A percentile compares a stretch with the other conserved stretches of the same genome.
Conservation (phyloP, 2,888 invertebrate species). For the Dendrolimus pini region DNA sequence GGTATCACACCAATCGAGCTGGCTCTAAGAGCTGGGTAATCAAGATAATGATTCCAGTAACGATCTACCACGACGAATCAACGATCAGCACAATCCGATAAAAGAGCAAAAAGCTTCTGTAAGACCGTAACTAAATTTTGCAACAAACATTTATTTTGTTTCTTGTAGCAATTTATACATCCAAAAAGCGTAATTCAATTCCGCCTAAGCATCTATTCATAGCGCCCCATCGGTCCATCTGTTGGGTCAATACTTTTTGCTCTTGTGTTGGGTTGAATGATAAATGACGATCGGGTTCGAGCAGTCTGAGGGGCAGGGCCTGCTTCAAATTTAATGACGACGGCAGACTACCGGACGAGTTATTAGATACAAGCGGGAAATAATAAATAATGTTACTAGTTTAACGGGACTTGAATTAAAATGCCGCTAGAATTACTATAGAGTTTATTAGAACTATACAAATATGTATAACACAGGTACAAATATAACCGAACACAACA, state of each 20-base stretch:
- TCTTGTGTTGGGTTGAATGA: conserved; percentile 34
- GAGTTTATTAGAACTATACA: no score
- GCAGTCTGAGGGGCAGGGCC: conserved; percentile 28
- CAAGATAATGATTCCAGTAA: no score
- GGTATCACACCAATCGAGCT: no score
- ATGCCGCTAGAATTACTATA: no score
- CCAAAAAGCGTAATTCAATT: neutral
- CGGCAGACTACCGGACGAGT: neutral
- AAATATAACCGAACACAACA: no score
- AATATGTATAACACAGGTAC: no score
- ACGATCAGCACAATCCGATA: no score
- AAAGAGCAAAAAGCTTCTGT: no score
- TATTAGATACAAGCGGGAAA: neutral
- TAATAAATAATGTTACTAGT: no score
- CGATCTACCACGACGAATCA: no score
- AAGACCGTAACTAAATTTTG: neutral
- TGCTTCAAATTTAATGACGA: conserved; percentile 44
- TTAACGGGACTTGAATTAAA: no score
- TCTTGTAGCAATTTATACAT: neutral
- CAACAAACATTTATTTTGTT: neutral
- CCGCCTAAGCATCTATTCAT: neutral
- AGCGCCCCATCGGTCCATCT: conserved; percentile 11
- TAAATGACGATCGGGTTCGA: conserved; percentile 37
- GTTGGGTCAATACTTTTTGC: conserved; percentile 29
- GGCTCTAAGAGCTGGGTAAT: no score